A percentile compares a stretch with the other conserved stretches of the same genome.
Conservation (phyloP, 2,888 invertebrate species). For the Seladonia tumulorum region DNA sequence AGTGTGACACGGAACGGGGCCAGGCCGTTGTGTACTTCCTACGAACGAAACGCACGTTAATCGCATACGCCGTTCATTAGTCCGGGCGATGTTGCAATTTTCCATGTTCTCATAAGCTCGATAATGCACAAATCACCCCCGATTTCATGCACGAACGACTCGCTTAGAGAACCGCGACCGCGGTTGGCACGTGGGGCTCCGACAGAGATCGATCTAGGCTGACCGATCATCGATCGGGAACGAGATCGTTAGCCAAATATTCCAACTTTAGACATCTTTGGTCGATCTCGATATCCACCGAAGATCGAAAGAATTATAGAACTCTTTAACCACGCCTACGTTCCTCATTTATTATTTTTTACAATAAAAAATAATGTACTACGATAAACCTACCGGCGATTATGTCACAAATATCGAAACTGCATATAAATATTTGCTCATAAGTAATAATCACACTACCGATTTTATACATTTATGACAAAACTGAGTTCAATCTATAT, state of each 20-base stretch:
- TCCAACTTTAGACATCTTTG: neutral
- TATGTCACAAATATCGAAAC: no score
- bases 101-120: conserved; percentile 50
- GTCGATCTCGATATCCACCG: neutral
- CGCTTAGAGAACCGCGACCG: neutral
- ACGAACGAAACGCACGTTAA: conserved; percentile 43
- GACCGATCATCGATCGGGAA: neutral
- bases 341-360: no score
- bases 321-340: no score
- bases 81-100: conserved; percentile 33
- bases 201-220: neutral
- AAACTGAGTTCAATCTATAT: no score
- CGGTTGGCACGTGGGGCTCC: neutral
- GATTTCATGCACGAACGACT: conserved; percentile 36
- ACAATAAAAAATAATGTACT: no score
- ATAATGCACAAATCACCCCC: conserved; percentile 27
- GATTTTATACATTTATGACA: no score
- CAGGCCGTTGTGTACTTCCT: conserved; percentile 52
- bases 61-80: conserved; percentile 47
- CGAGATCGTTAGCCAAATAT: neutral
- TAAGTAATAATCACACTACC: no score
- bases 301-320: no score
- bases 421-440: no score
- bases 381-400: no score
- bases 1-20: conserved; percentile 72